A percentile compares a stretch with the other conserved stretches of the same genome.
Evolutionary conservation across 2,113 vertebrate genomes (phyloP).

Genomic region (Mustelus asterias): DNA sequence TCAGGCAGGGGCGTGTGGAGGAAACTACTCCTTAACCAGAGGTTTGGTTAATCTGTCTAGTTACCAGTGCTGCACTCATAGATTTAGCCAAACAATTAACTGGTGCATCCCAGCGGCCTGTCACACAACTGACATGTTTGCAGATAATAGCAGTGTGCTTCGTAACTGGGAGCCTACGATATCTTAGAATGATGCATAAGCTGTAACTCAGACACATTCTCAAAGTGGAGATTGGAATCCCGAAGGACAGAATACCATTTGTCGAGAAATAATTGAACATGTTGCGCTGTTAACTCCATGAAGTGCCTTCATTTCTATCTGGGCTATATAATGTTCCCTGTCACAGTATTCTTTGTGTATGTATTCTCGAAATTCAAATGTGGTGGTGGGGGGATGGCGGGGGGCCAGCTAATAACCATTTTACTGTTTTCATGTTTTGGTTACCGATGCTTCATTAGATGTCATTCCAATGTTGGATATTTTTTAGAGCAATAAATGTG

Average conservation of each 20-base stretch:
- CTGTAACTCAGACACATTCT: neutral
- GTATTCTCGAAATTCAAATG: neutral
- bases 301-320: neutral
- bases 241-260: slow-evolving; percentile 24
- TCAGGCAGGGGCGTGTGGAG: neutral
- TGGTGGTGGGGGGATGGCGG: neutral
- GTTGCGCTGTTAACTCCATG: neutral
- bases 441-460: neutral
- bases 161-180: neutral
- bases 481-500: neutral
- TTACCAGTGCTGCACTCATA: neutral
- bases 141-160: slow-evolving; percentile 21
- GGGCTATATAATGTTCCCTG: too few species aligned
- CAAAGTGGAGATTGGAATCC: slow-evolving; percentile 6
- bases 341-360: neutral
- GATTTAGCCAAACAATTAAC: neutral
- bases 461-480: neutral
- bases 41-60: neutral
- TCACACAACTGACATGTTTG: slow-evolving; percentile 45
- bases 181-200: neutral
- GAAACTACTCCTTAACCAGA: neutral
- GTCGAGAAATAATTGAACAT: neutral
- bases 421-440: neutral
- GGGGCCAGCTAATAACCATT: neutral
- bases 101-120: neutral